A percentile compares a stretch with the other conserved stretches of the same genome.
These are phyloP conservation scores for Phocoena sinus DNA, from an alignment of 2,113 vertebrate genomes.

Conservation along the genomic window DNA sequence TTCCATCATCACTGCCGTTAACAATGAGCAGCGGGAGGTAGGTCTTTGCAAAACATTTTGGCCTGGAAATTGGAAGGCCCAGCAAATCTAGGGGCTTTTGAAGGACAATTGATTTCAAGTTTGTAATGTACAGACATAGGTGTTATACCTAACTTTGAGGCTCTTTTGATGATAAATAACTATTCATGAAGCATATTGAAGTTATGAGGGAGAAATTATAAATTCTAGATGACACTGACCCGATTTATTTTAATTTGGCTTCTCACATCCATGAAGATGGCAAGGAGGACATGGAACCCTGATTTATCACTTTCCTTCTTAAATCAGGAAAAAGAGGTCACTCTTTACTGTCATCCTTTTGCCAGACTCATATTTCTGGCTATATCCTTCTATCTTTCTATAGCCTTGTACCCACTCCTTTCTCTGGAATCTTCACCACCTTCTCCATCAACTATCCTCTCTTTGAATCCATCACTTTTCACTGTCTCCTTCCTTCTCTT, in stretches of 20 bases:
- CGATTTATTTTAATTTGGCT: not conserved
- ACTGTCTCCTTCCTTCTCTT: not conserved
- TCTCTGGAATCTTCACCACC: not conserved
- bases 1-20: not conserved
- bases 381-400: not conserved
- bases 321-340: not conserved
- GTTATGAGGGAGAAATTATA: not conserved
- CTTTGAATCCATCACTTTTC: not conserved
- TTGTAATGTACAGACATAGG: not conserved
- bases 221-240: not conserved
- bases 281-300: not conserved
- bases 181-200: not conserved
- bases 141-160: not conserved
- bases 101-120: not conserved
- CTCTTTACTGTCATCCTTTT: not conserved
- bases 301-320: not conserved
- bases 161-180: constrained; percentile 16
- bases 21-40: not conserved
- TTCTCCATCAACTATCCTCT: not conserved
- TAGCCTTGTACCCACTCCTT: not conserved
- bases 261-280: not conserved
- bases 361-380: not conserved
- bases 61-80: not conserved
- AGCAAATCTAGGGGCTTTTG: not conserved
- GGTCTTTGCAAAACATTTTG: not conserved